A percentile compares a stretch with the other conserved stretches of the same genome.
phyloP scores from a whole-genome alignment of 2,113 vertebrate genomes.

The Tricholaema leucomelas region DNA sequence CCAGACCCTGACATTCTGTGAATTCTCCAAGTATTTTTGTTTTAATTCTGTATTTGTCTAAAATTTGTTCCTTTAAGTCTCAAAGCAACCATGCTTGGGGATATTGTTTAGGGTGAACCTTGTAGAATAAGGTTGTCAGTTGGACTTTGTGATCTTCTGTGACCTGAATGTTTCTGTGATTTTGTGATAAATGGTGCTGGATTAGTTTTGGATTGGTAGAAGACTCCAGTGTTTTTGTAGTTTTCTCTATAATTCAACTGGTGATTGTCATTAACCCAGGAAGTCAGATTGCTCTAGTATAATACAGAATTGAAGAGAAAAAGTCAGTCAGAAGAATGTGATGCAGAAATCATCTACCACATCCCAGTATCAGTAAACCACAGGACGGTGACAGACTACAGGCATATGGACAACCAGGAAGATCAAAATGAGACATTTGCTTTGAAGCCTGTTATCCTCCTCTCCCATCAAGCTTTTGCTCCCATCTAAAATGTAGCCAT shows the following conservation, averaged over 20 bases:
- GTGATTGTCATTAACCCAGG: neutral
- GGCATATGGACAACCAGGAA: neutral
- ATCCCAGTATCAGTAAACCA: neutral
- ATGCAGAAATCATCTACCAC: neutral
- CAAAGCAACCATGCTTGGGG: neutral
- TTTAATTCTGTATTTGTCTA: neutral
- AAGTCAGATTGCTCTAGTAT: neutral
- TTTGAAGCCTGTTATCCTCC: constrained; percentile 10
- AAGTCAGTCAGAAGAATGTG: neutral
- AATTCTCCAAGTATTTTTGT: neutral
- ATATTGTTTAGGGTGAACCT: too few species aligned
- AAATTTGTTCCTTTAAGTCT: neutral
- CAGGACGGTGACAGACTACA: neutral
- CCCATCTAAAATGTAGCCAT: neutral
- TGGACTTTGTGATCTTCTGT: too few species aligned
- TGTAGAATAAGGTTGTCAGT: too few species aligned
- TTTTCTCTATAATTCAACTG: neutral
- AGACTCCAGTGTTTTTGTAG: neutral
- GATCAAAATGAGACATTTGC: neutral
- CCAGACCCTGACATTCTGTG: too few species aligned
- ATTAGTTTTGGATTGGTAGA: neutral
- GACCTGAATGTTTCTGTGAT: too few species aligned
- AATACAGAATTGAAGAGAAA: neutral
- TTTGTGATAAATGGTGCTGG: neutral
- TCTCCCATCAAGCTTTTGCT: neutral